Evolutionary conservation across 2,888 invertebrate species (phyloP), one percentile per base, ranked within the genome.

Genomic region (Ophion slaviceki): DNA sequence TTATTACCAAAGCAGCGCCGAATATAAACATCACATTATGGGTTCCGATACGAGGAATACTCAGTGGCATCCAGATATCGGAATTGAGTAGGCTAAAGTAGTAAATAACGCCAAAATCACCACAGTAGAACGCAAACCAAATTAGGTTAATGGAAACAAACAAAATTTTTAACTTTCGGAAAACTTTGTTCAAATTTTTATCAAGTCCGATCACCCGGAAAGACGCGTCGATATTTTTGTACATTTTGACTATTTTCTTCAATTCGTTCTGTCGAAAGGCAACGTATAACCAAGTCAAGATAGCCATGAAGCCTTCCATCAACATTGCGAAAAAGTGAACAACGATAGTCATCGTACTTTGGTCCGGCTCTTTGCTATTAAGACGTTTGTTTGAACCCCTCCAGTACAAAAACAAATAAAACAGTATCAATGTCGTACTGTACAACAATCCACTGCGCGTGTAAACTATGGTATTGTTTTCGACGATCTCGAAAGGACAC

Each of bases 21-120:
- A 79, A 78, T 3, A 83, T 68, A 10, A 79, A 24, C 61, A 67
- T 53, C 20, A 78, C 62, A 40, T 83, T 83, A 24, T 64, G 78
- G 24, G 28, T 78, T 20, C 74, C 74, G 32, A 75, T 36, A 2
- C 79, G 79, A 11, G 79, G 74, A 14, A 83, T 10, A 68, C 62
- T 64, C 28, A 83, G 79, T 0, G 79, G 78, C 53, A 83, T 3
- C 83, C 83, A 83, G 61, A 70, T 40, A 24, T 61, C 62, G 5
- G 64, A 47, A 2, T 75, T 24, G 36, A 83, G 17, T 4, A 8
- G 11, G 14, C 53, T 20, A 17, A 70, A 47, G 2, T n/a, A 0
- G 17, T 59, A 72, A 57, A 79, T 20, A 14, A 75, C 66, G 14
- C 53, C 10, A 17, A 74, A 78, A 57, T 79, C 83, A 62, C 1